A percentile compares a stretch with the other conserved stretches of the same genome.
Conservation (phyloP, 2,888 invertebrate species). For the Mechanitis messenoides region DNA sequence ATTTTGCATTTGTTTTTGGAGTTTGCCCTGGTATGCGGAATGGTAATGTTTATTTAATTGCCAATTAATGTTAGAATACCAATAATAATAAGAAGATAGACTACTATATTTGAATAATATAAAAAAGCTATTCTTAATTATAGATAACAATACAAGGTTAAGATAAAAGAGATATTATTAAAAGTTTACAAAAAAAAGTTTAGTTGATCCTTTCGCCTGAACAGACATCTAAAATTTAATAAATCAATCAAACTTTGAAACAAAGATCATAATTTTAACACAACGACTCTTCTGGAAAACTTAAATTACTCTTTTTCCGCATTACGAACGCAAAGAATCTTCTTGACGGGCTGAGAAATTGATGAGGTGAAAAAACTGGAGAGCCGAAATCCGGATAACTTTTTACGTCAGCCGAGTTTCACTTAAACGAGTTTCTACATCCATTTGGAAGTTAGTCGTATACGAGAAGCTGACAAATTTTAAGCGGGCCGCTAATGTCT, state of each 20-base stretch:
- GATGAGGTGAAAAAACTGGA: conserved; percentile 67
- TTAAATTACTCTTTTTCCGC: conserved; percentile 76
- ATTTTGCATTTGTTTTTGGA: conserved; percentile 26
- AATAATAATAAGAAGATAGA: too few species aligned
- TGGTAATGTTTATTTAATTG: conserved; percentile 4
- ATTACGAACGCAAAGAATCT: conserved; percentile 75
- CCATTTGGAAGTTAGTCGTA: conserved; percentile 71
- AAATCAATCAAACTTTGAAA: conserved; percentile 75
- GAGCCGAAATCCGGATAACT: conserved; percentile 64
- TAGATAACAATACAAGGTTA: too few species aligned
- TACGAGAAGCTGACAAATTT: conserved; percentile 75
- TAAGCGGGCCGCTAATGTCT: conserved; percentile 74
- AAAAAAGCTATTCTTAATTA: too few species aligned
- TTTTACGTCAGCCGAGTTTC: conserved; percentile 75
- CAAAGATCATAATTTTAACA: conserved; percentile 72
- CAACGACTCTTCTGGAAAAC: conserved; percentile 69
- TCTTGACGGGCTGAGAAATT: conserved; percentile 75
- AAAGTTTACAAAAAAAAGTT: neutral
- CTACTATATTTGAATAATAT: too few species aligned
- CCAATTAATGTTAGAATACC: neutral
- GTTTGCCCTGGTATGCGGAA: neutral
- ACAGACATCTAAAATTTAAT: conserved; percentile 56
- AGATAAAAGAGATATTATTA: too few species aligned
- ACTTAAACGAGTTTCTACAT: conserved; percentile 75
- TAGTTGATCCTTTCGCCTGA: conserved; percentile 38